Conservation (phyloP, 2,113 vertebrate species). For the Myiozetetes cayanensis region DNA sequence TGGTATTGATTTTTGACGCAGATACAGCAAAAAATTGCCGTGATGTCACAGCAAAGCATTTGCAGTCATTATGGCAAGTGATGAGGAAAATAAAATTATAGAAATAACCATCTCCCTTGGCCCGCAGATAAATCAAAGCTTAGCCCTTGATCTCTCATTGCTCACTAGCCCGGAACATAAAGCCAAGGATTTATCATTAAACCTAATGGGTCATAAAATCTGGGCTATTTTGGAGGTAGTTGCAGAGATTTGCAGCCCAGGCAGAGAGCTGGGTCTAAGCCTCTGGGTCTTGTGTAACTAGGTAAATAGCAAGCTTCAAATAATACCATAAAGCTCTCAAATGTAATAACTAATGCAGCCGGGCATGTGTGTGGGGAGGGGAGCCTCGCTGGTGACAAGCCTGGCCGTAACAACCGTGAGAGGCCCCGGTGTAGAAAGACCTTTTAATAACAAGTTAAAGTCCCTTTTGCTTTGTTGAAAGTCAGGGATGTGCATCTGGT, state of each 20-base stretch:
- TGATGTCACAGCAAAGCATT: neutral
- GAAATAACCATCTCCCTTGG: neutral
- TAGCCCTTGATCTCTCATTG: constrained; percentile 14
- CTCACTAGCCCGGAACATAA: neutral
- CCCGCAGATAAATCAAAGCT: neutral
- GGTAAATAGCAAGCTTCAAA: constrained; percentile 66
- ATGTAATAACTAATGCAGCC: constrained; percentile 40
- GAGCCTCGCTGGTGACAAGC: neutral
- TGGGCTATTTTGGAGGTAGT: constrained; percentile 53
- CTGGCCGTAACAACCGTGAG: neutral
- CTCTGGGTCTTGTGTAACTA: neutral
- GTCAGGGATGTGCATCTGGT: fast-evolving
- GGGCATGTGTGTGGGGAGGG: neutral
- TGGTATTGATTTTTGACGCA: fast-evolving
- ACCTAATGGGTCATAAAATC: constrained; percentile 48
- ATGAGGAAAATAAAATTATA: neutral
- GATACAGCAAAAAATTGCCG: neutral
- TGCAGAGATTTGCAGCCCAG: constrained; percentile 35
- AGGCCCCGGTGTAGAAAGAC: neutral
- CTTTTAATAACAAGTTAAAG: neutral
- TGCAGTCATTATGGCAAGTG: neutral
- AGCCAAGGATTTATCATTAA: constrained; percentile 58
- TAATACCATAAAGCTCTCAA: constrained; percentile 59
- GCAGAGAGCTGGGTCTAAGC: neutral
- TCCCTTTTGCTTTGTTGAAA: neutral